These are phyloP conservation scores for Umimayanthus kanabou DNA, from an alignment of 92 coral and sea anemone genomes.

Conservation along the genomic window DNA sequence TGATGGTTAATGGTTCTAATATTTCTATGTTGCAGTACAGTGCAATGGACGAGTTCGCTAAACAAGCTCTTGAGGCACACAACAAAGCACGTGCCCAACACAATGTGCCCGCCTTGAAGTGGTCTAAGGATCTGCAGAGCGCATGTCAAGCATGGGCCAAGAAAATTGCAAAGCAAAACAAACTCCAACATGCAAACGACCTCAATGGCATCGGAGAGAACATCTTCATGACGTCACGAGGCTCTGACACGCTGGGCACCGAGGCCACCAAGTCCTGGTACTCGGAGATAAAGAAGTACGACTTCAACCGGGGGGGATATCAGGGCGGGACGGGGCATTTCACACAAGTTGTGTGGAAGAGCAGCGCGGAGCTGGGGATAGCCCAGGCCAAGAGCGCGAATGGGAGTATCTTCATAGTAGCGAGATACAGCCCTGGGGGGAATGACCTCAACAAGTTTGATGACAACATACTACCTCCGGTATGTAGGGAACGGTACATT, in stretches of 20 bases:
- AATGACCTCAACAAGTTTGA: conserved; percentile 66
- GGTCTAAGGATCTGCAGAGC: conserved; percentile 42
- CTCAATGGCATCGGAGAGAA: conserved; percentile 76
- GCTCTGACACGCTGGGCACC: conserved; percentile 61
- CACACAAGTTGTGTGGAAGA: conserved; percentile 60
- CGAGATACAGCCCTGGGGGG: conserved; percentile 81
- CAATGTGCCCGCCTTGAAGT: conserved; percentile 32
- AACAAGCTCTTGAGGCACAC: conserved; percentile 31
- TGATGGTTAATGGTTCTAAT: no score
- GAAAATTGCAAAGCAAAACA: conserved; percentile 31
- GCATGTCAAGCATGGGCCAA: conserved; percentile 50
- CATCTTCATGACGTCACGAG: conserved; percentile 70
- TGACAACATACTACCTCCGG: conserved; percentile 80
- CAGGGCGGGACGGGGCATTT: background rate
- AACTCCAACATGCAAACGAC: conserved; percentile 39
- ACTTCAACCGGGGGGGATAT: conserved; percentile 13
- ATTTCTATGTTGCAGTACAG: no score
- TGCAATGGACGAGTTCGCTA: background rate
- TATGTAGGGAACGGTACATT: background rate
- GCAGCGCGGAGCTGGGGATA: conserved; percentile 79
- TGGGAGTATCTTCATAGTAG: conserved; percentile 80
- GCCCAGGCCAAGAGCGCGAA: conserved; percentile 81
- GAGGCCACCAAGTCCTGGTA: conserved; percentile 72
- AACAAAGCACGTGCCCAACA: conserved; percentile 41
- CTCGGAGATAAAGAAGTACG: conserved; percentile 64